Conservation (phyloP, 1,140 invertebrate genomes). For the Paraescarpia echinospica region DNA sequence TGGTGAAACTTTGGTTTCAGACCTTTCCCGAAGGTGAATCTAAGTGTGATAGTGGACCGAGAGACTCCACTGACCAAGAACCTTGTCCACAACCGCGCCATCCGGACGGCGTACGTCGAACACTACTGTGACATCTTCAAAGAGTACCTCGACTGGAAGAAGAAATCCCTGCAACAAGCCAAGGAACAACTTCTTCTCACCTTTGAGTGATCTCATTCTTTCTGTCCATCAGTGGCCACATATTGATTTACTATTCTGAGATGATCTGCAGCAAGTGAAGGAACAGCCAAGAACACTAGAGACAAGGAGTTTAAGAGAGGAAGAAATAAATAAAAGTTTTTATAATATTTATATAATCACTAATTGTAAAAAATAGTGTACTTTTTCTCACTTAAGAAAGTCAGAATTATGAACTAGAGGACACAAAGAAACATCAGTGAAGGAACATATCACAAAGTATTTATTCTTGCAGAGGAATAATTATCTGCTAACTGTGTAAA, state of each 20-base stretch:
- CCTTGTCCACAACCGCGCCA: neutral
- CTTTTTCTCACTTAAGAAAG: too few species aligned
- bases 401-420: too few species aligned
- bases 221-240: neutral
- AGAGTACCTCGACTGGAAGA: constrained; percentile 20
- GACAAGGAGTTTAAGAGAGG: too few species aligned
- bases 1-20: neutral
- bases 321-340: too few species aligned
- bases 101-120: neutral
- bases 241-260: neutral
- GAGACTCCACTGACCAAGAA: neutral
- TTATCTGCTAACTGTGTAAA: too few species aligned
- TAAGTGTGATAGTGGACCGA: neutral
- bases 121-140: constrained; percentile 15
- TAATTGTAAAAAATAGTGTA: too few species aligned
- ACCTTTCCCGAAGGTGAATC: constrained; percentile 8
- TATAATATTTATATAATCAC: too few species aligned
- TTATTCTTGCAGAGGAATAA: too few species aligned
- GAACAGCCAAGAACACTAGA: neutral
- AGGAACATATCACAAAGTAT: too few species aligned
- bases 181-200: neutral
- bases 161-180: constrained; percentile 5
- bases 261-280: neutral
- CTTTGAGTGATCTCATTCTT: neutral
- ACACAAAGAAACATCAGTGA: too few species aligned